Conservation (phyloP, 2,113 vertebrate species). For the Heterochromis multidens region DNA sequence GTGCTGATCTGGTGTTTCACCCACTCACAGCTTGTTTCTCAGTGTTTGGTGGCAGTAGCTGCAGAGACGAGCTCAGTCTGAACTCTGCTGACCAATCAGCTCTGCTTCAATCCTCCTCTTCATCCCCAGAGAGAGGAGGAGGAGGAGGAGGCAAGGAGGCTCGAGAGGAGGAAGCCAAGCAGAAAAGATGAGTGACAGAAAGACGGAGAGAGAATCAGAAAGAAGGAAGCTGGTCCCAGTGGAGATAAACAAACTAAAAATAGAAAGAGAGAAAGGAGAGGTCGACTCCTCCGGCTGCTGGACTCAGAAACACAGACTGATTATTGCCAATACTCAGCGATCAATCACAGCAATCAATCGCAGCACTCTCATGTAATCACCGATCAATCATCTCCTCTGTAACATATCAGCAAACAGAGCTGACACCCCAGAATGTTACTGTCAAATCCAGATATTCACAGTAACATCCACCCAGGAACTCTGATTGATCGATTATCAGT, state of each 20-base stretch:
- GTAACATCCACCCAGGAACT: no score
- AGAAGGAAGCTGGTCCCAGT: background rate
- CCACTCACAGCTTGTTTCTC: background rate
- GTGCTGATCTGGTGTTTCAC: background rate
- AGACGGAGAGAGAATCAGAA: background rate
- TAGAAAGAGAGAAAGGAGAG: background rate
- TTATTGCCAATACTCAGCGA: background rate
- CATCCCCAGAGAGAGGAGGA: background rate
- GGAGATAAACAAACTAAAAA: constrained; percentile 23
- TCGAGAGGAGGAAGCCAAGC: constrained; percentile 10
- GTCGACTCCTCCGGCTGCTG: background rate
- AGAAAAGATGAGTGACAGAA: constrained; percentile 32
- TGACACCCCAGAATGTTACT: background rate
- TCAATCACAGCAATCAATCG: no score
- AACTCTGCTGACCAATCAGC: constrained; percentile 17
- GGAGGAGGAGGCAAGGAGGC: background rate
- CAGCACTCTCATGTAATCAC: no score
- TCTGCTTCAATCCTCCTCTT: background rate
- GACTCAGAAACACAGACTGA: background rate
- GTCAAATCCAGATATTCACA: no score
- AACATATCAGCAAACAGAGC: background rate
- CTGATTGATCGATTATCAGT: no score
- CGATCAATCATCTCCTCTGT: background rate
- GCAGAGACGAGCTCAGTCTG: background rate
- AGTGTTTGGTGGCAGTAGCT: background rate